Percentiles rank a stretch among this genome's conserved stretches.
Conservation (phyloP, 2,797 vertebrate genomes). For the Pipistrellus nathusii region DNA sequence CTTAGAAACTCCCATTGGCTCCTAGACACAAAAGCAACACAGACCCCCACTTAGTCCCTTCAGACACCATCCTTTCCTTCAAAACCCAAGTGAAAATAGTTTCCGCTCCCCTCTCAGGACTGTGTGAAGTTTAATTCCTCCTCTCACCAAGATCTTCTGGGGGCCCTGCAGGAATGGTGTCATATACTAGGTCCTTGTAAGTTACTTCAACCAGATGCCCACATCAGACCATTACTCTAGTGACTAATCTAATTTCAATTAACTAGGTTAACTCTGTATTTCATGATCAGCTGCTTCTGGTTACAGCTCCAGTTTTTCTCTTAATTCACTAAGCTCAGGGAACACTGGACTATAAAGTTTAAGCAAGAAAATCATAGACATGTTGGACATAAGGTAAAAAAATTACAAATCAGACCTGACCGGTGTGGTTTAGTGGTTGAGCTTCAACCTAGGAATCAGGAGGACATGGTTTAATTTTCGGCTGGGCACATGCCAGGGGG, state of each 20-base stretch:
- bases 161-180: neutral
- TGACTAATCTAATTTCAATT: neutral
- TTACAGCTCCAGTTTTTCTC: no score
- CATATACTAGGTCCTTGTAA: neutral
- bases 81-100: neutral
- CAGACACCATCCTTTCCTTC: neutral
- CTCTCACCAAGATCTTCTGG: neutral
- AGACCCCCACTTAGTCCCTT: neutral
- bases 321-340: neutral
- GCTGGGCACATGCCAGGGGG: rapidly evolving
- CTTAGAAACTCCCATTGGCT: neutral
- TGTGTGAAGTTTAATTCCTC: neutral
- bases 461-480: no score
- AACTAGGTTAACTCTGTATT: neutral
- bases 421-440: no score
- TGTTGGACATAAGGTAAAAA: neutral
- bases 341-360: neutral
- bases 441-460: no score
- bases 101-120: neutral
- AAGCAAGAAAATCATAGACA: neutral
- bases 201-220: neutral
- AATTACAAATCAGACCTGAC: no score
- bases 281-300: neutral
- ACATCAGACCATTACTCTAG: neutral
- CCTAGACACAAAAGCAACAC: neutral